Percentiles rank a stretch among this genome's conserved stretches.
Conservation (phyloP, 2,888 invertebrate genomes). For the Aproaerema taeniolella region DNA sequence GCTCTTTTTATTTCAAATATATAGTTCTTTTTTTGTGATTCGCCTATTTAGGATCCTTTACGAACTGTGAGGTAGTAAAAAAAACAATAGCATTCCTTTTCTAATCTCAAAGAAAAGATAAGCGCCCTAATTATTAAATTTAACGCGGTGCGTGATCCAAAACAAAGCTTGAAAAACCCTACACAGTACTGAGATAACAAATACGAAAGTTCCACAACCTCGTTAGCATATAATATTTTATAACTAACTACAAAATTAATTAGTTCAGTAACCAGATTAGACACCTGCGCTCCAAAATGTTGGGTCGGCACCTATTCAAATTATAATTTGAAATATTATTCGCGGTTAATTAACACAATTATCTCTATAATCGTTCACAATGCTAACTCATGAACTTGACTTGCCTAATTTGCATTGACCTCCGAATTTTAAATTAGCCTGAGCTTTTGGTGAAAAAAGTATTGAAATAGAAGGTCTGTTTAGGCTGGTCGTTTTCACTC, state of each 20-base stretch:
- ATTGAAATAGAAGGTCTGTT: conserved; percentile 20
- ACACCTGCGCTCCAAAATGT: conserved; percentile 16
- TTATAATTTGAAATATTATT: conserved; percentile 22
- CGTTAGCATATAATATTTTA: background rate
- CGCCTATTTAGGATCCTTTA: no score
- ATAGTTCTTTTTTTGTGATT: no score
- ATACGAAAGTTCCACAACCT: conserved; percentile 5
- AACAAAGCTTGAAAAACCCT: no score
- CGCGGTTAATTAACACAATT: conserved; percentile 31
- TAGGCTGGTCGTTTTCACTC: conserved; percentile 20
- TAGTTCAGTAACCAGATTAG: conserved; percentile 6
- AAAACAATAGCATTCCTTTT: no score
- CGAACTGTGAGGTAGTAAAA: no score
- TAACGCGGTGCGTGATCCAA: no score
- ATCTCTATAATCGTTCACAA: conserved; percentile 29
- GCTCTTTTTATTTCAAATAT: no score
- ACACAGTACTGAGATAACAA: no score
- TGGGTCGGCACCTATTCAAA: conserved; percentile 14
- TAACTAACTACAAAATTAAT: conserved; percentile 2
- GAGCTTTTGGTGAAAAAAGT: conserved; percentile 17
- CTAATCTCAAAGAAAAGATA: no score
- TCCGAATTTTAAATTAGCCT: conserved; percentile 14
- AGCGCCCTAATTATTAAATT: no score
- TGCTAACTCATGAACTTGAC: conserved; percentile 23
- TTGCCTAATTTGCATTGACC: conserved; percentile 24